phyloP scores from a whole-genome alignment of 1,140 invertebrate species.

The Drosophila obscura region DNA sequence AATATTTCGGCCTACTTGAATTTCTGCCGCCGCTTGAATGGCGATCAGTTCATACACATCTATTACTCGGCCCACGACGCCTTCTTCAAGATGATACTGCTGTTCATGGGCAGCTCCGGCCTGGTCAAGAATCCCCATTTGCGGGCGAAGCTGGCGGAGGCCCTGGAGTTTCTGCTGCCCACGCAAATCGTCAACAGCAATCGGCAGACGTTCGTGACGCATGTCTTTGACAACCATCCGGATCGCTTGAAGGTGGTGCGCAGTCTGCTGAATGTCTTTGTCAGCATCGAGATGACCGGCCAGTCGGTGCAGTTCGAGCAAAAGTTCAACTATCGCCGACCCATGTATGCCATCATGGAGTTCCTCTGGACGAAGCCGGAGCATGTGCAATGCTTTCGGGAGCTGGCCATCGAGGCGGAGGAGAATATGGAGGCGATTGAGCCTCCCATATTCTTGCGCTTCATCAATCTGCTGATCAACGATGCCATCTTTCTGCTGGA shows the following conservation, averaged over 20 bases:
- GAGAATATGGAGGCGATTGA: constrained; percentile 94
- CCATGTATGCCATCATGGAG: constrained; percentile 97
- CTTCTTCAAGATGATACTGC: constrained; percentile 89
- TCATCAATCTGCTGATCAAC: constrained; percentile 97
- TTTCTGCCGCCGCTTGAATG: constrained; percentile 88
- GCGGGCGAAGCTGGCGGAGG: constrained; percentile 94
- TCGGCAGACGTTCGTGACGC: constrained; percentile 87
- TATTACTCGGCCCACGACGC: constrained; percentile 84
- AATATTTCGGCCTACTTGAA: constrained; percentile 93
- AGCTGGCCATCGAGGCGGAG: constrained; percentile 92
- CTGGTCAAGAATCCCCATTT: constrained; percentile 96
- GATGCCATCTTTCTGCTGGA: constrained; percentile 96
- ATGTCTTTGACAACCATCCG: constrained; percentile 91
- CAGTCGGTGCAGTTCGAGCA: constrained; percentile 98
- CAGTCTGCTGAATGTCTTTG: constrained; percentile 95
- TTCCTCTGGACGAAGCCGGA: constrained; percentile 94
- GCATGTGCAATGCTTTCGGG: constrained; percentile 90
- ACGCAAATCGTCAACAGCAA: constrained; percentile 86
- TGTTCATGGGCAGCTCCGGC: constrained; percentile 90
- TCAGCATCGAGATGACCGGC: constrained; percentile 98
- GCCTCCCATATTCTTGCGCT: constrained; percentile 95
- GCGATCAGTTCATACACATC: constrained; percentile 85
- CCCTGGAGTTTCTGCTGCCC: constrained; percentile 92
- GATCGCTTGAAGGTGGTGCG: constrained; percentile 89
- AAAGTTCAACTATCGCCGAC: constrained; percentile 97